Base-by-base conservation (phyloP, 2,888 invertebrate species). In the Epirrita christyi region DNA sequence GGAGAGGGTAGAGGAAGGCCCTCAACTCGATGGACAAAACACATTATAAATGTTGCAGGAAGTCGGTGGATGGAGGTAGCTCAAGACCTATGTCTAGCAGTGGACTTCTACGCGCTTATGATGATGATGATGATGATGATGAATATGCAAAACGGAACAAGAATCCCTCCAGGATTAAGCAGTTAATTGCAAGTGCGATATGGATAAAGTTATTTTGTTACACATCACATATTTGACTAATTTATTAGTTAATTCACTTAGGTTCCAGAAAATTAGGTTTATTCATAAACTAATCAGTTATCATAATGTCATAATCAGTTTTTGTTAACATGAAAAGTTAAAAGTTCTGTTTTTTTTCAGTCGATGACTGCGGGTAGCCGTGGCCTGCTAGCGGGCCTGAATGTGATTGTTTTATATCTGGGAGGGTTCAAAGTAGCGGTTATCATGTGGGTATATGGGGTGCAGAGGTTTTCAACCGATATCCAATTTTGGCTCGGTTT, bases 401-500 rank as follows among this genome's bases (percentile, higher is more conserved):
- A 73, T 42, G 54, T 75, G 3, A 66, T 68, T 10, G 68, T 75
- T 8, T 58, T 82, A n/a, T 86, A 80, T 56, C 64, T 88, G 41
- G 86, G 86, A 21, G 76, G 77, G 9, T 65, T 77, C 38, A 85
- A 80, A 67, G 75, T 71, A 28, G 78, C 78, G 1, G 65, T 86
- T 36, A 74, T 88, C 1, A 85, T 88, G 84, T 88, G 86, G 83
- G 51, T 87, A 6, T 88, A 88, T 42, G 88, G 89, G 5, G 76
- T 85, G 9, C 61, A 76, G 40, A 83, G 66, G 44, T 85, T 87
- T 58, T 76, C 80, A 47, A 81, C 79, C 0, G 88, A 88, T 61
- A 80, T 88, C 59, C 75, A 85, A 14, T 89, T 85, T 75, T 85
- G 85, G 82, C 82, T 88, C 13, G 85, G 85, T 29, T 88, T 85